Evolutionary conservation across 1,140 invertebrate genomes (phyloP), one percentile per base, ranked within the genome.

Genomic region (Gonatopus flavifemur): DNA sequence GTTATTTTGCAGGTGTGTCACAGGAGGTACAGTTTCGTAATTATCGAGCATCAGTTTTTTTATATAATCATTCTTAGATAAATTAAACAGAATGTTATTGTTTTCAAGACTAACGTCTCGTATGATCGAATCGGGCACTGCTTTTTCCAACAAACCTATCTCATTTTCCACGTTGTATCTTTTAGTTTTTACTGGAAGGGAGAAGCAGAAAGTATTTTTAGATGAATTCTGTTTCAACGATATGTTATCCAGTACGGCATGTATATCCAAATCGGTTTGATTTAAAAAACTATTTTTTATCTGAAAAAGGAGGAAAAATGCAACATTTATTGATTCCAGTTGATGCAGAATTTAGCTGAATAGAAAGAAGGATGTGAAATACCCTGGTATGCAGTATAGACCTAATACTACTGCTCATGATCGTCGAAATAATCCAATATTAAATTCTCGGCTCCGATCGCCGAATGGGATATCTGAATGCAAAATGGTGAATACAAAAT

Each of bases 41-140:
- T 70, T 72, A 5, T n/a, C 58, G 20, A 77, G 66, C 12, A 79
- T 44, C 15, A 72, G 40, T 32, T 59, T 44, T 40, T 76, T 77
- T 2, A 74, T 21, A 35, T 66, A 64, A 12, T 49, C 30, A 16
- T 72, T 50, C 57, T 61, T 65, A 4, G 9, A 8, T 32, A 44
- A 1, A 59, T 55, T 25, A 15, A 53, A 62, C 37, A 16, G 47
- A n/a, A 48, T 46, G n/a, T 2, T 20, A 39, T 59, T n/a, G 8
- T 49, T 31, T 49, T 62, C 16, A 12, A 66, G 10, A 33, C 28
- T 52, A 9, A 70, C 33, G 13, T 49, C 6, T 49, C 62, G 19
- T 13, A 72, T 49, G 21, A 42, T 45, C 16, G 33, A 10, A 6
- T 58, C 47, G 12, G 49, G 28, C 35, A 56, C 9, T 35, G 42